A percentile compares a stretch with the other conserved stretches of the same genome.
phyloP scores from a whole-genome alignment of 2,113 vertebrate genomes.

The Plotosus lineatus region DNA sequence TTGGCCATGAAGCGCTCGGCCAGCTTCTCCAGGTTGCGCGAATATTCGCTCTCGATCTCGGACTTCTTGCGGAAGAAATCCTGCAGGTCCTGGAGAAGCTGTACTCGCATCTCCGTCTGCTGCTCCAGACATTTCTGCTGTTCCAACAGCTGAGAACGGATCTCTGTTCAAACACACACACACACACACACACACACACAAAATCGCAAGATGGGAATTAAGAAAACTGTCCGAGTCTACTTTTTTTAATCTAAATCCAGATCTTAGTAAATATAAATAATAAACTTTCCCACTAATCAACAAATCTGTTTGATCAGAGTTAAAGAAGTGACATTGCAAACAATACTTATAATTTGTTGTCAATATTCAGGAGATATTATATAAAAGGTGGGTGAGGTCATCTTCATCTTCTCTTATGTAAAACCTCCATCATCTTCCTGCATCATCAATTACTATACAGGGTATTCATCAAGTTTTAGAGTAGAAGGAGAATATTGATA shows the following conservation, averaged over 20 bases:
- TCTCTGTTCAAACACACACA: conserved; percentile 76
- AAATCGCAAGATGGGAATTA: not conserved
- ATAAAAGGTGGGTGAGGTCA: not conserved
- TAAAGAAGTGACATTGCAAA: not conserved
- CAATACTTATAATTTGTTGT: not conserved
- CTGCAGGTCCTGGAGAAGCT: conserved; percentile 96
- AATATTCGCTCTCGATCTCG: conserved; percentile 97
- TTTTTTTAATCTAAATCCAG: not conserved
- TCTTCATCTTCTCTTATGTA: not conserved
- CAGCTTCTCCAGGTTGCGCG: conserved; percentile 94
- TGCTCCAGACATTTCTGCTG: conserved; percentile 99
- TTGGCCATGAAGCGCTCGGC: conserved; percentile 98
- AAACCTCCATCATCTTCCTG: not conserved
- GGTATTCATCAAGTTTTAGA: too few relatives aligned
- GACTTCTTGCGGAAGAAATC: conserved; percentile 99
- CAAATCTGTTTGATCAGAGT: not conserved
- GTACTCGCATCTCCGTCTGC: conserved; percentile 95
- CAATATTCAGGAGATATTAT: not conserved
- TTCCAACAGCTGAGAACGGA: conserved; percentile 93
- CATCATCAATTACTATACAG: too few relatives aligned
- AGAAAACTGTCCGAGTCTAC: not conserved
- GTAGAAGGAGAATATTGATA: too few relatives aligned
- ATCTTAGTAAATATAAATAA: too few relatives aligned
- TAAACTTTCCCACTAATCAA: not conserved
- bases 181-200: conserved; percentile 9